A percentile compares a stretch with the other conserved stretches of the same genome.
Evolutionary conservation across 2,888 invertebrate genomes (phyloP).

Genomic region (Leucoma salicis): DNA sequence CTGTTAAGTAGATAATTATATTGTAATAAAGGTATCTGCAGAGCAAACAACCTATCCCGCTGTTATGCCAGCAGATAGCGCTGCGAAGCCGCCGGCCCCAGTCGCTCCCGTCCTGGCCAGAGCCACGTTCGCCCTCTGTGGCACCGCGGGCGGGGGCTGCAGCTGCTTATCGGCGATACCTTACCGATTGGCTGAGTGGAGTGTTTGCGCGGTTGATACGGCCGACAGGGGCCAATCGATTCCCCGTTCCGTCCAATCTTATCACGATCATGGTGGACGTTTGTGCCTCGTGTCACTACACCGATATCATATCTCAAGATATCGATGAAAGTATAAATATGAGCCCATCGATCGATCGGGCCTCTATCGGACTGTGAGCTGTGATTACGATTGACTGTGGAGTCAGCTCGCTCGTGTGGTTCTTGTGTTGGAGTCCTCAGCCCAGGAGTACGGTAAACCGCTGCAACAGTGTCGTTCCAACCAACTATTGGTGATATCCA

Average conservation of each 20-base stretch:
- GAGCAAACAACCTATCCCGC: slow-evolving; percentile 63
- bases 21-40: slow-evolving; percentile 75
- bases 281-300: slow-evolving; percentile 68
- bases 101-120: slow-evolving; percentile 43
- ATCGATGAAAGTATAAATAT: slow-evolving; percentile 81
- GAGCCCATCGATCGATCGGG: slow-evolving; percentile 80
- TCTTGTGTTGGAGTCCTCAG: slow-evolving; percentile 36
- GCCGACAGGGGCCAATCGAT: slow-evolving; percentile 73
- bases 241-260: slow-evolving; percentile 68
- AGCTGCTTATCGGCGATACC: slow-evolving; percentile 60
- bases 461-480: slow-evolving; percentile 31
- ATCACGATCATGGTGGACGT: slow-evolving; percentile 78
- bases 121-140: slow-evolving; percentile 27
- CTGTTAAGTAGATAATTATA: slow-evolving; percentile 62
- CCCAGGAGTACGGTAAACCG: slow-evolving; percentile 5
- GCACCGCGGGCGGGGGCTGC: slow-evolving; percentile 30
- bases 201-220: slow-evolving; percentile 75
- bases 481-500: slow-evolving; percentile 18
- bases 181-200: slow-evolving; percentile 72
- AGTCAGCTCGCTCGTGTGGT: slow-evolving; percentile 39
- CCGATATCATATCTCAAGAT: slow-evolving; percentile 79
- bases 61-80: slow-evolving; percentile 63
- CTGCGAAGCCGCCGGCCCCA: slow-evolving; percentile 47
- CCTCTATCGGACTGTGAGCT: slow-evolving; percentile 75
- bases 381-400: slow-evolving; percentile 65